Base-by-base conservation (phyloP, 2,113 vertebrate species). In the Panthera leo region DNA sequence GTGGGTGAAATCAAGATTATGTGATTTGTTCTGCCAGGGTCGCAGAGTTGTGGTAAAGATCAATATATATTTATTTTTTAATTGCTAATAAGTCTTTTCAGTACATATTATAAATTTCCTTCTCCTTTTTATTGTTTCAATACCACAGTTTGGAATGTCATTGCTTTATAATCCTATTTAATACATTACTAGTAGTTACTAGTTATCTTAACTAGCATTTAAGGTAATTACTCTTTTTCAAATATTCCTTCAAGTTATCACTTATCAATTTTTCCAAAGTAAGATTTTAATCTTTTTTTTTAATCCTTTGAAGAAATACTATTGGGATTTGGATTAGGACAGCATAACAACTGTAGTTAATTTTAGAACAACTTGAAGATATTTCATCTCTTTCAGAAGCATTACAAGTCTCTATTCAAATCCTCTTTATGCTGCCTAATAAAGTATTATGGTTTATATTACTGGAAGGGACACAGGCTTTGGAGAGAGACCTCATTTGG, bases 281-380 rank as follows among this genome's bases (percentile, higher is more conserved):
- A 71, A 91, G 19, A 89, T 91, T 94, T 85, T 96, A 91, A 85
- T 79, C 42, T 29, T 85, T 79, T 85, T 86, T 82, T 87, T n/a
- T 25, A 82, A 92, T 16, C 12, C 84, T 95, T 84, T 86, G 36
- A 65, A 61, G 92, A 85, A 90, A 82, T 85, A 34, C 29, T 78
- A 11, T 58, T 78, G 21, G 39, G 13, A 79, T 88, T 78, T 85
- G 70, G 45, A 91, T 63, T 85, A 88, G 76, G 7, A 53, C 29
- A 94, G 29, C 34, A 23, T 89, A 95, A 79, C 53, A 78, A 63
- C 71, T 80, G 10, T 39, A 79, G 76, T 86, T 88, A 78, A 85
- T 79, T 86, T 85, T 67, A 89, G 67, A 88, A 93, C 70, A 95
- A 51, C 4, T 31, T 78, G 73, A 68, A 58, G 68, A 55, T 76